Evolutionary conservation across 2,113 vertebrate species (phyloP).

Genomic region (Lagopus muta): DNA sequence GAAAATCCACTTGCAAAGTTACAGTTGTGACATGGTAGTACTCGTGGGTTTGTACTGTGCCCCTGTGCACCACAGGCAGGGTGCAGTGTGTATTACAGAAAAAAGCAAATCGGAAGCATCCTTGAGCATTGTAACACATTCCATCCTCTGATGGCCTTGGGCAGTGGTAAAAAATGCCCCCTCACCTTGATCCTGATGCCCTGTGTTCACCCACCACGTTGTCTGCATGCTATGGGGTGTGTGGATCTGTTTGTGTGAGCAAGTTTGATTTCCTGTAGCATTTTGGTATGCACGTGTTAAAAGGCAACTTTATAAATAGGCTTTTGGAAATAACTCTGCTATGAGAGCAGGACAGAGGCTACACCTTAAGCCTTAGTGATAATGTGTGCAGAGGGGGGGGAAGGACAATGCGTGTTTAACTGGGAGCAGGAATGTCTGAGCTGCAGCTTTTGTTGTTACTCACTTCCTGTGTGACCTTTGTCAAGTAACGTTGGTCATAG

Average conservation of each 20-base stretch:
- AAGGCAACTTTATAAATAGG: neutral
- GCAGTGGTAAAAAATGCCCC: neutral
- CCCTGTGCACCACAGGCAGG: neutral
- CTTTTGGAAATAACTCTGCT: neutral
- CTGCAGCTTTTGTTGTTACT: constrained; percentile 33
- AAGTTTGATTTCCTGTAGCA: neutral
- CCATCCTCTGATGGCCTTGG: neutral
- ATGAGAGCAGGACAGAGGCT: neutral
- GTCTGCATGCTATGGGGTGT: fast-evolving
- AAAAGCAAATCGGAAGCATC: neutral
- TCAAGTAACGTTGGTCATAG: neutral
- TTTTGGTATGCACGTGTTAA: neutral
- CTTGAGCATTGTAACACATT: neutral
- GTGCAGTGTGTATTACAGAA: fast-evolving
- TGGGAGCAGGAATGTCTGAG: neutral
- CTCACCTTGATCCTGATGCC: neutral
- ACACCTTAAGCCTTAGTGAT: neutral
- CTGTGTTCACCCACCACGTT: neutral
- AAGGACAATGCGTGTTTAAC: neutral
- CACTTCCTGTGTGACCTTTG: constrained; percentile 51
- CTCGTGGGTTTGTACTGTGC: neutral
- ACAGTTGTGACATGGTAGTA: neutral
- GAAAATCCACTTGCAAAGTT: neutral
- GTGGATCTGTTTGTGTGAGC: neutral
- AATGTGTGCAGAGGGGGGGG: neutral